These are phyloP conservation scores for Trichogramma pretiosum DNA, from an alignment of 1,140 invertebrate genomes.

Conservation along the genomic window DNA sequence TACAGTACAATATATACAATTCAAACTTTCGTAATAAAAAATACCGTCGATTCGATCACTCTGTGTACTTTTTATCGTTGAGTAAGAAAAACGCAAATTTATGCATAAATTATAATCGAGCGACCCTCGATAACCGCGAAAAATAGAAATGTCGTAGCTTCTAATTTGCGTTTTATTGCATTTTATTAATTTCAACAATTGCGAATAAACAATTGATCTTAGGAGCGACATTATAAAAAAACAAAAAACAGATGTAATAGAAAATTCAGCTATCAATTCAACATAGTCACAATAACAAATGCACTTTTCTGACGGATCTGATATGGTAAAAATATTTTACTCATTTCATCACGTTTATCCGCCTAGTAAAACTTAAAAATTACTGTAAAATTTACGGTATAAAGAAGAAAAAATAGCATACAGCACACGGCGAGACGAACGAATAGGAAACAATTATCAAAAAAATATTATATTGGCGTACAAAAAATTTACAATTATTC, in stretches of 20 bases:
- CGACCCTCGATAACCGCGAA: too few species aligned
- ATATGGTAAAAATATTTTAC: too few species aligned
- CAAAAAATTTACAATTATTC: background rate
- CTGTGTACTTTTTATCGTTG: too few species aligned
- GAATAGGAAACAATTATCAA: conserved; percentile 3
- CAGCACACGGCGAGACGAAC: conserved; percentile 16
- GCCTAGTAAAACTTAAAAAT: too few species aligned
- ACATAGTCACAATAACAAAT: conserved; percentile 29
- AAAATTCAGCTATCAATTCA: conserved; percentile 21
- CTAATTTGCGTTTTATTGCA: too few species aligned
- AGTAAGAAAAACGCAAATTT: too few species aligned
- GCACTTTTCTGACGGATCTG: conserved; percentile 14
- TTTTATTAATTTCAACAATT: conserved; percentile 28
- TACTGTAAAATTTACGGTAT: conserved; percentile 3
- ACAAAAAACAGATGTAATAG: too few species aligned
- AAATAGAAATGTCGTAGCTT: too few species aligned
- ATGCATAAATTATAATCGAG: too few species aligned
- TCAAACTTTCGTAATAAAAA: too few species aligned
- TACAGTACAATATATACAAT: conserved; percentile 18
- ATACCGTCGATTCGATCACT: conserved; percentile 10
- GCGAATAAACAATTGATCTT: conserved; percentile 24
- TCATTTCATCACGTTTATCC: too few species aligned
- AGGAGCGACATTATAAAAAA: too few species aligned
- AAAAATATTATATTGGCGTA: background rate
- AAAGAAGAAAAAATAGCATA: conserved; percentile 6